Evolutionary conservation across 1,140 invertebrate species (phyloP), one percentile per base, ranked within the genome.

Genomic region (Camponotus floridanus): DNA sequence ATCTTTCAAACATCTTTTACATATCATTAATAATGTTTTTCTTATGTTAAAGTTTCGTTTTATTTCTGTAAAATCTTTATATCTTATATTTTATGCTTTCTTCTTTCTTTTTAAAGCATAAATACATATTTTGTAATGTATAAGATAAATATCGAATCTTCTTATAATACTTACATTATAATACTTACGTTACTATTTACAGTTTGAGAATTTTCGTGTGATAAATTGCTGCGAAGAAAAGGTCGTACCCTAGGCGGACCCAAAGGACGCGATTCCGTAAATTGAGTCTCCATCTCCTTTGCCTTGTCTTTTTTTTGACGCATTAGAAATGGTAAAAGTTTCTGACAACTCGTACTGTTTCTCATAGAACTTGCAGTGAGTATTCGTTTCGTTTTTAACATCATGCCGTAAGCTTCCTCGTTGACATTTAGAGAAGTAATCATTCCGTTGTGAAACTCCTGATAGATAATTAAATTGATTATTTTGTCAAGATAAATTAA

Each of bases 321-420:
- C 3, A 18, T 36, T 1, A 85, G 8, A 11, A 65, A 68, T 0
- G 85, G 55, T 76, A 85, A 79, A 3, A 80, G 45, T 9, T 65
- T 89, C 9, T 39, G 8, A 5, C 13, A 21, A 11, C 45, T 71
- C 3, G 8, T 18, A 7, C 13, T 45, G 15, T 3, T 55, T 11
- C n/a, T 71, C 2, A 21, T n/a, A 0, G 79, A 62, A 59, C 21
- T 18, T 4, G 61, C 79, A 33, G 13, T 61, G 15, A 85, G 2
- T n/a, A 55, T 39, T 0, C 11, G 59, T 6, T 79, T 84, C 7
- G 76, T 76, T 18, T 89, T 80, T 26, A 76, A 55, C 85, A 85
- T 80, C 48, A 59, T 76, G 31, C 7, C 3, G n/a, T 51, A 39
- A 18, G 1, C 13, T 33, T 71, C 26, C 36, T 21, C 2, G 21